Percentiles rank a stretch among this genome's conserved stretches.
These are phyloP conservation scores for Oxyura jamaicensis DNA, from an alignment of 2,113 vertebrate species.

Conservation along the genomic window DNA sequence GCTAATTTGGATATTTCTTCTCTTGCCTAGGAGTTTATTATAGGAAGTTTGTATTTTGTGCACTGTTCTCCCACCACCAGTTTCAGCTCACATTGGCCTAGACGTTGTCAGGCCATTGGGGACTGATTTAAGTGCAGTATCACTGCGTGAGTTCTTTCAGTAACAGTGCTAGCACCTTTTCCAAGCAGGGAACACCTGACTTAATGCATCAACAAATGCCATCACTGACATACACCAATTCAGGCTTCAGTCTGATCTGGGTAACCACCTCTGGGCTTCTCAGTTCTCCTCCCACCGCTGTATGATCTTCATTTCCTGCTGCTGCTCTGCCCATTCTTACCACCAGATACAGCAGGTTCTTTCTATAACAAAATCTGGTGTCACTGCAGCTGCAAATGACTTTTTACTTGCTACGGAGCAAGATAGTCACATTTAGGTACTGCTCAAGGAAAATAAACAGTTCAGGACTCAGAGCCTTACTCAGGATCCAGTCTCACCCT, in stretches of 20 bases:
- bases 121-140: neutral
- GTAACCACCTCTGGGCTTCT: neutral
- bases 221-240: neutral
- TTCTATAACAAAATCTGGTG: neutral
- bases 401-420: neutral
- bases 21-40: neutral
- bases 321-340: neutral
- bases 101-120: neutral
- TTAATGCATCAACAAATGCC: neutral
- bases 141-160: neutral
- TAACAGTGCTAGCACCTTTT: neutral
- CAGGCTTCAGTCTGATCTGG: neutral
- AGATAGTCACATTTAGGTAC: accelerated
- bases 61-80: neutral
- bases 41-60: neutral
- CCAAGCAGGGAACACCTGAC: neutral
- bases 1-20: neutral
- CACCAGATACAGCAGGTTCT: neutral
- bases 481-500: neutral
- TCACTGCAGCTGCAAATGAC: neutral
- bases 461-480: neutral
- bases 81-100: neutral
- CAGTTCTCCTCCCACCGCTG: neutral
- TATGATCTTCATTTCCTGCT: neutral
- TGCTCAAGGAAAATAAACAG: neutral